Evolutionary conservation across 2,113 vertebrate genomes (phyloP).

Genomic region (Mustelus asterias): DNA sequence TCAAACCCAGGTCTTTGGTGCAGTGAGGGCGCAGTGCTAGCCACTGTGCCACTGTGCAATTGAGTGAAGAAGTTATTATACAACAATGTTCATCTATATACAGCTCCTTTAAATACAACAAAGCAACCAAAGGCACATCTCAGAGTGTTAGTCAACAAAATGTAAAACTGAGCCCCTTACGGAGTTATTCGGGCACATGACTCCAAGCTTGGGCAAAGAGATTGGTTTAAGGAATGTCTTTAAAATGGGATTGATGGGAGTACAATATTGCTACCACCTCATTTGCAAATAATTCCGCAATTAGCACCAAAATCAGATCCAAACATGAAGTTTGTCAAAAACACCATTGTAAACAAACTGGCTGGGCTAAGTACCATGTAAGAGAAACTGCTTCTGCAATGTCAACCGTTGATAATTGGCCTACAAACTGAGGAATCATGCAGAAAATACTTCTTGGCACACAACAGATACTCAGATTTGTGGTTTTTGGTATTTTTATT

Average conservation of each 20-base stretch:
- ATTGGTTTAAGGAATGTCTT: neutral
- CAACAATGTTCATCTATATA: neutral
- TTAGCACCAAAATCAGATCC: neutral
- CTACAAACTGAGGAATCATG: slow-evolving; percentile 12
- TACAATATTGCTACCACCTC: neutral
- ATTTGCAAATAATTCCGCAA: neutral
- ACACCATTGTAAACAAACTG: neutral
- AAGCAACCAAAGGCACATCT: neutral
- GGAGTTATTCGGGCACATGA: neutral
- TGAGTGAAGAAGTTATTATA: neutral
- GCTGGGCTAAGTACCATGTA: neutral
- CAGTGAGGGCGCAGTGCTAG: too few species aligned
- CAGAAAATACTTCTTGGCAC: neutral
- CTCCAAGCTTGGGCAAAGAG: neutral
- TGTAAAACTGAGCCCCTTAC: neutral
- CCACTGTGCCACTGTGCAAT: neutral
- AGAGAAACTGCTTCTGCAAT: neutral
- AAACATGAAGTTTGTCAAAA: neutral
- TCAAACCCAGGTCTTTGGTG: too few species aligned
- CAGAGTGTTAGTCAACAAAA: neutral
- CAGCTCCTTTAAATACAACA: neutral
- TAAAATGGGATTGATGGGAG: neutral
- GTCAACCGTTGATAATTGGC: slow-evolving; percentile 14
- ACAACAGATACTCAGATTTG: neutral
- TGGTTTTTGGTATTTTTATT: neutral